Conservation (phyloP, 2,113 vertebrate genomes). For the Leptobrachium ailaonicum region DNA sequence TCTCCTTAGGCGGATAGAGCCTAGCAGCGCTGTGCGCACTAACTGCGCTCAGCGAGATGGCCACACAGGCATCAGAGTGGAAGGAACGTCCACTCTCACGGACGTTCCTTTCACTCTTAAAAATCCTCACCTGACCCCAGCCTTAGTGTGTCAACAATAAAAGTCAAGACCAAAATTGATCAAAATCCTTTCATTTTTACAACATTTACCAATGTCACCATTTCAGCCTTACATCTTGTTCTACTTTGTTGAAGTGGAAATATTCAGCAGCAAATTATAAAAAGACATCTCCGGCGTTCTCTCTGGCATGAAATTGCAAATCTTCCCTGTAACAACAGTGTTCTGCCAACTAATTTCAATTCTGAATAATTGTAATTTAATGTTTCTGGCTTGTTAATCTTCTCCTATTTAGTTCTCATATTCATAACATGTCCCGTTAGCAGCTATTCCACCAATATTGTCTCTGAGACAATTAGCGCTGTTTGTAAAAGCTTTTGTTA, state of each 20-base stretch:
- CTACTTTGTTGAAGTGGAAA: slow-evolving; percentile 19
- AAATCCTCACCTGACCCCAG: no score
- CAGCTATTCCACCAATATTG: slow-evolving; percentile 29
- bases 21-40: no score
- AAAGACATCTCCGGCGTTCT: slow-evolving; percentile 23
- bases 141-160: no score
- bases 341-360: slow-evolving; percentile 40
- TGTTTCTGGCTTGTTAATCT: slow-evolving; percentile 27
- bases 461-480: slow-evolving; percentile 16
- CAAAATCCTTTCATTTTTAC: not conserved
- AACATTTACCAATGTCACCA: not conserved
- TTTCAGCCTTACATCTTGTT: slow-evolving; percentile 12
- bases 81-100: no score
- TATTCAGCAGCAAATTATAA: slow-evolving; percentile 25
- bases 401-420: slow-evolving; percentile 32
- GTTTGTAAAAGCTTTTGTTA: slow-evolving; percentile 31
- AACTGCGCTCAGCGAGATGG: no score
- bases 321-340: slow-evolving; percentile 20
- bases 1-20: no score
- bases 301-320: slow-evolving; percentile 29
- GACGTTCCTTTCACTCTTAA: no score
- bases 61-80: no score
- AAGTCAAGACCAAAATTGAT: no score
- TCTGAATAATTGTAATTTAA: slow-evolving; percentile 33
- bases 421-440: slow-evolving; percentile 17